Evolutionary conservation across 2,888 invertebrate genomes (phyloP), one percentile per base, ranked within the genome.

Genomic region (Congeria kusceri): DNA sequence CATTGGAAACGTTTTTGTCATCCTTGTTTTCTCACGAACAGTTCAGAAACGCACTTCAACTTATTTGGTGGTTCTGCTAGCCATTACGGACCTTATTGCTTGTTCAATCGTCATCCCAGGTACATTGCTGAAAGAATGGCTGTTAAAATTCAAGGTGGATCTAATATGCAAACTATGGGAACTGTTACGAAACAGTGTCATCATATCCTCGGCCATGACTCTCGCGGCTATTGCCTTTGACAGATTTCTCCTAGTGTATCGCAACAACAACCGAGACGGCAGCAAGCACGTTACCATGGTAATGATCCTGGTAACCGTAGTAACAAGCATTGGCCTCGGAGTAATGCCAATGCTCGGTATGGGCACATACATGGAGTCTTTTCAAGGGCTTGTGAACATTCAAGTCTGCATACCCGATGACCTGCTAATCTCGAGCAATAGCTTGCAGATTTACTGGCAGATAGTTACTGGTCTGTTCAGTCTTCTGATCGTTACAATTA

Each of bases 171-270:
- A 88, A 69, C 27, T 83, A 3, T 86, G 85, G 69, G 88, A 90
- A 77, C 63, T 86, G 39, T 27, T 91, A 29, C 71, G 87, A 18
- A 83, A 81, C 27, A 73, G 83, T 29, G 78, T 86, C 20, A 87
- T 91, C 25, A 88, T 88, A 1, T 80, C 87, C 5, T 90, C 91
- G 15, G 86, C 89, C 7, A 78, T 88, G 62, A 85, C 89, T 20
- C 83, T 91, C 5, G 85, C 86, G 2, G 87, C 85, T 4, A 89
- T 91, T n/a, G 90, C 91, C 7, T 83, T 90, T 56, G 91, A 91
- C 61, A 73, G 91, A 15, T 91, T 84, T 77, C 70, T 89, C n/a
- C 76, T 90, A 9, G 89, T 91, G 28, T 90, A 88, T 66, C 77
- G 79, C 56, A 78, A 83, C 9, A 80, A 84, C 0, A 69, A 56